These are phyloP conservation scores for Drosophila tropicalis DNA, from an alignment of 1,140 invertebrate species.

Conservation along the genomic window DNA sequence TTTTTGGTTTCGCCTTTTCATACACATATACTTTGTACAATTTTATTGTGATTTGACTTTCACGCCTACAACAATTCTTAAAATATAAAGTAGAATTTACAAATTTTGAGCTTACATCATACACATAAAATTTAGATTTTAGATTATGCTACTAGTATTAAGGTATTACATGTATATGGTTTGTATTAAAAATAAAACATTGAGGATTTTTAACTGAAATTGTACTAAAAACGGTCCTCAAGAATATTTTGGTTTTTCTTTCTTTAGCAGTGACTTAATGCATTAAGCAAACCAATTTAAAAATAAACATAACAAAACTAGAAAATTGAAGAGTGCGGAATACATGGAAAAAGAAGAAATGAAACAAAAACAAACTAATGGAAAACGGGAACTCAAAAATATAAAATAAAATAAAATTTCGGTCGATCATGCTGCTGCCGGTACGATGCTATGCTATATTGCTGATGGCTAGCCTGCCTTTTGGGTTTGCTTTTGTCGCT, in stretches of 20 bases:
- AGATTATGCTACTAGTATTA: slow-evolving; percentile 36
- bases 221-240: slow-evolving; percentile 26
- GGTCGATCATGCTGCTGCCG: not conserved
- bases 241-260: slow-evolving; percentile 37
- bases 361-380: slow-evolving; percentile 11
- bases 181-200: slow-evolving; percentile 45
- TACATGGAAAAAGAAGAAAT: not conserved
- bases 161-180: slow-evolving; percentile 44
- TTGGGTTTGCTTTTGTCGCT: slow-evolving; percentile 78
- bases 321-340: not conserved
- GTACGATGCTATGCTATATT: no score
- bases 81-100: slow-evolving; percentile 56
- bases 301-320: not conserved
- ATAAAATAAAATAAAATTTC: slow-evolving; percentile 28
- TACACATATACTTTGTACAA: slow-evolving; percentile 84
- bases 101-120: slow-evolving; percentile 68
- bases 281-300: not conserved
- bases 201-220: slow-evolving; percentile 26
- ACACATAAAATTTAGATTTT: slow-evolving; percentile 61
- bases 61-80: slow-evolving; percentile 26
- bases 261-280: not conserved
- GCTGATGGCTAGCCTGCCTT: slow-evolving; percentile 69
- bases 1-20: not conserved
- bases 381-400: not conserved
- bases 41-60: slow-evolving; percentile 3